These are phyloP conservation scores for Glyptemys insculpta DNA, from an alignment of 2,797 vertebrate genomes.

Conservation along the genomic window DNA sequence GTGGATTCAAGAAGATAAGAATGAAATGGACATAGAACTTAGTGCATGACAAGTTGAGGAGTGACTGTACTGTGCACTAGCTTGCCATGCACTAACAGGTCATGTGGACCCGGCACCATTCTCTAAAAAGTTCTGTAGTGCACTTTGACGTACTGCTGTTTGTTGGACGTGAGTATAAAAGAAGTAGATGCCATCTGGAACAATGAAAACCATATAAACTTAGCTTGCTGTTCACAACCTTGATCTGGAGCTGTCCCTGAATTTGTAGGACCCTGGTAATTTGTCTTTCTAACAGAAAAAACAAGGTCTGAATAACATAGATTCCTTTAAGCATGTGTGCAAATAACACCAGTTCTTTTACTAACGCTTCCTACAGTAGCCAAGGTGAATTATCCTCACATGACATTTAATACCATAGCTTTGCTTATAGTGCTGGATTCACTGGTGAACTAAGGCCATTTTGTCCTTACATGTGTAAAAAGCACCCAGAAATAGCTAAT, in stretches of 20 bases:
- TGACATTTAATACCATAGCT: background rate
- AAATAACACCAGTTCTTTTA: background rate
- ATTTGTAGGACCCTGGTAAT: background rate
- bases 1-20: too few species aligned
- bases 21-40: too few species aligned
- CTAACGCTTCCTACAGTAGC: background rate
- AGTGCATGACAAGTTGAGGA: too few species aligned
- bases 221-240: background rate
- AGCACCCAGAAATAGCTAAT: background rate
- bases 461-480: background rate
- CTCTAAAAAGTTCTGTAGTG: too few species aligned
- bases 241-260: background rate
- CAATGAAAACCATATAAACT: background rate
- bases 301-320: fast-evolving
- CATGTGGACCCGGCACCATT: too few species aligned
- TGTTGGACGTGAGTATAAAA: background rate
- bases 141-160: background rate
- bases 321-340: background rate
- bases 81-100: too few species aligned
- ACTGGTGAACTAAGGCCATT: background rate
- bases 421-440: background rate
- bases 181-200: background rate
- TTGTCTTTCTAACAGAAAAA: background rate
- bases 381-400: too few species aligned
- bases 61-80: too few species aligned